Conservation (phyloP, 2,113 vertebrate species). For the Nanorana parkeri region DNA sequence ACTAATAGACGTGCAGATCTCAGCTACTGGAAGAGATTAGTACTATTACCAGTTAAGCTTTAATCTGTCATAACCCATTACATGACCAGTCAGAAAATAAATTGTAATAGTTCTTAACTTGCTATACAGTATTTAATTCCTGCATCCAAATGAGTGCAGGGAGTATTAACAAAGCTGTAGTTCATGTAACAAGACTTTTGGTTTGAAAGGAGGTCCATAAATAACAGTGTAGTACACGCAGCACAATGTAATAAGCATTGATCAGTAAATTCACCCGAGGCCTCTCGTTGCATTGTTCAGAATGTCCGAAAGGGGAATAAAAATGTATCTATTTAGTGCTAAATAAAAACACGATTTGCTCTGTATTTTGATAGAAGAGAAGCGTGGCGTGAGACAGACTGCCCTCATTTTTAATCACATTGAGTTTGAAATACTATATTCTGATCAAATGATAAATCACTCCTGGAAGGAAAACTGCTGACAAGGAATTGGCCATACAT, state of each 20-base stretch:
- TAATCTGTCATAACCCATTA: constrained; percentile 66
- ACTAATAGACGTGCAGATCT: constrained; percentile 69
- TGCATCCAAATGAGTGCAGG: constrained; percentile 58
- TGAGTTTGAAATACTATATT: constrained; percentile 14
- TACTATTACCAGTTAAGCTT: constrained; percentile 69
- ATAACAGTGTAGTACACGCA: constrained; percentile 35
- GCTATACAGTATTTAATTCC: constrained; percentile 59
- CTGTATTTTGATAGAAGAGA: constrained; percentile 35
- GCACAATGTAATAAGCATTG: constrained; percentile 49
- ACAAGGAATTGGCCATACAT: constrained; percentile 23
- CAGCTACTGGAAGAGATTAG: constrained; percentile 68
- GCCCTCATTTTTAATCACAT: constrained; percentile 34
- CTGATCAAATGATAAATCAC: constrained; percentile 40
- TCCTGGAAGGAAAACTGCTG: constrained; percentile 40
- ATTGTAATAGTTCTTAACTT: constrained; percentile 63
- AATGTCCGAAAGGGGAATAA: constrained; percentile 15
- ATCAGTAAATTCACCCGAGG: constrained; percentile 43
- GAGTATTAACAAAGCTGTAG: constrained; percentile 59
- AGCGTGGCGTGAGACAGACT: neutral
- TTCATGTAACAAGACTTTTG: constrained; percentile 61
- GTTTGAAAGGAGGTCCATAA: constrained; percentile 58
- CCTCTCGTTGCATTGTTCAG: constrained; percentile 21
- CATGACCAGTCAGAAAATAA: constrained; percentile 65
- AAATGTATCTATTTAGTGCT: constrained; percentile 39
- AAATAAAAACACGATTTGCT: constrained; percentile 26